phyloP scores from a whole-genome alignment of 1,140 invertebrate species.

The Drosophila cardini region DNA sequence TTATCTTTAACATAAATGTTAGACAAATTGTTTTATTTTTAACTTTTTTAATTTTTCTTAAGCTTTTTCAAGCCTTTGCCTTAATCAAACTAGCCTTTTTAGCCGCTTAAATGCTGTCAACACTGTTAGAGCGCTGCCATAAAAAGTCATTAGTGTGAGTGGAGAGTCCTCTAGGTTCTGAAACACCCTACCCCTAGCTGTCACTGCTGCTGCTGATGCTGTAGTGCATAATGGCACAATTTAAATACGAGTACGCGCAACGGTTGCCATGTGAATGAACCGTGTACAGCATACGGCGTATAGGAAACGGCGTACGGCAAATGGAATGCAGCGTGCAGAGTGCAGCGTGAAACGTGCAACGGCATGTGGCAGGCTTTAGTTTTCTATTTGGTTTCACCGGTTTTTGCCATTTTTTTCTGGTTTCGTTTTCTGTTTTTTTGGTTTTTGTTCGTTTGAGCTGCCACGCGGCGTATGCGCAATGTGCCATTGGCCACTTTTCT shows the following conservation, averaged over 20 bases:
- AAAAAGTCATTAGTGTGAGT: constrained; percentile 77
- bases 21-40: too few relatives aligned
- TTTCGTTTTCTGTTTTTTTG: constrained; percentile 1
- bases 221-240: constrained; percentile 80
- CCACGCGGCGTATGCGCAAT: constrained; percentile 50
- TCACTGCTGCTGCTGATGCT: background rate
- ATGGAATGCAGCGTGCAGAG: constrained; percentile 4
- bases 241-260: constrained; percentile 72
- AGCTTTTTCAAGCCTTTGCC: too few relatives aligned
- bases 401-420: too few relatives aligned
- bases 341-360: background rate
- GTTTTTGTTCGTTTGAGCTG: background rate
- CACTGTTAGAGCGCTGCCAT: constrained; percentile 54
- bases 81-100: too few relatives aligned
- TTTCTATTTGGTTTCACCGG: background rate
- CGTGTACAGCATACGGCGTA: constrained; percentile 24
- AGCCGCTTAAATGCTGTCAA: too few relatives aligned
- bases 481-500: constrained; percentile 20
- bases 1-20: too few relatives aligned
- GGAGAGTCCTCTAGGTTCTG: constrained; percentile 17
- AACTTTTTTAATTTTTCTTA: too few relatives aligned
- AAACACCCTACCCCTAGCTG: background rate
- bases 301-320: background rate
- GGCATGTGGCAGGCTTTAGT: constrained; percentile 14
- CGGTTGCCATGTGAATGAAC: constrained; percentile 74